Conservation (phyloP, 2,797 vertebrate genomes). For the Sternarchorhynchus goeldii region DNA sequence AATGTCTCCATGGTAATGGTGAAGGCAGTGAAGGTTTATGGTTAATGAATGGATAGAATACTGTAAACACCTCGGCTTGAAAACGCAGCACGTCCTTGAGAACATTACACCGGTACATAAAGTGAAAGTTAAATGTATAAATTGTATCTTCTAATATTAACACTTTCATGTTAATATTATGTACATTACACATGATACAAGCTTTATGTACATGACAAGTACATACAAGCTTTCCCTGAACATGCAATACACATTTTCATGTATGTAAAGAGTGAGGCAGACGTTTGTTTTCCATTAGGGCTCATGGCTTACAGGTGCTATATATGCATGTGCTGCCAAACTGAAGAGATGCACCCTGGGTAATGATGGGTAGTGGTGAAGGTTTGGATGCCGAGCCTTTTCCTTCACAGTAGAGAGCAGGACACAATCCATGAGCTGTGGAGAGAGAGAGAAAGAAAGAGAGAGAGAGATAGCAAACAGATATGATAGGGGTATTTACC, state of each 20-base stretch:
- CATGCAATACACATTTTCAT: background rate
- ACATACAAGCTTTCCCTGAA: background rate
- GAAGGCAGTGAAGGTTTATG: slow-evolving; percentile 6
- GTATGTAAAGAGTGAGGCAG: background rate
- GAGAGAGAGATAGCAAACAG: background rate
- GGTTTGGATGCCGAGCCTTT: too few species aligned
- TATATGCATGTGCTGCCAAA: background rate
- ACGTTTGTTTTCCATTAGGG: too few species aligned
- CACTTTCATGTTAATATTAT: slow-evolving; percentile 8
- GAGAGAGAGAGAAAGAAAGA: background rate
- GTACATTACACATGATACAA: background rate
- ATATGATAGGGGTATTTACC: background rate
- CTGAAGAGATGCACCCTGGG: too few species aligned
- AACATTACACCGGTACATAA: slow-evolving; percentile 10
- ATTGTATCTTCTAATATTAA: slow-evolving; percentile 11
- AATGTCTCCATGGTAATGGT: background rate
- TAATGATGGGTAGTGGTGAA: background rate
- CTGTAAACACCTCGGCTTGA: slow-evolving; percentile 12
- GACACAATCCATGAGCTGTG: background rate
- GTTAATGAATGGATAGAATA: slow-evolving; percentile 14
- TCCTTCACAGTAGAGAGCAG: background rate
- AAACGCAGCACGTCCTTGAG: background rate
- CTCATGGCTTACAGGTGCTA: background rate
- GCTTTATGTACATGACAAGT: too few species aligned
- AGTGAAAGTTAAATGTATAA: slow-evolving; percentile 22